Conservation (phyloP, 2,113 vertebrate species). For the Ictalurus punctatus region DNA sequence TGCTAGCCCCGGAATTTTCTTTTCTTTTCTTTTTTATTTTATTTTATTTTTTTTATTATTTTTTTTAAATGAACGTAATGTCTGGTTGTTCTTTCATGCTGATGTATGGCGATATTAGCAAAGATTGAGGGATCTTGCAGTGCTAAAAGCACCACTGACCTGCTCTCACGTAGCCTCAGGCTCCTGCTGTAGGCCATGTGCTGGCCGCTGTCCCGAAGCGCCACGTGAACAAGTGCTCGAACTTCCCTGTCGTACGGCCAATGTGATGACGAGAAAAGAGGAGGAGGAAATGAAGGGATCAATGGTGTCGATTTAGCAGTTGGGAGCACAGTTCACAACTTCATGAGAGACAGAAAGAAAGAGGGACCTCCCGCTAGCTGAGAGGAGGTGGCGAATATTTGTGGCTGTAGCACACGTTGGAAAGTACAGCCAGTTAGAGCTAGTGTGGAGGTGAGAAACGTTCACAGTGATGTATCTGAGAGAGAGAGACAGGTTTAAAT, state of each 20-base stretch:
- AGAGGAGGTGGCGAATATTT: constrained; percentile 24
- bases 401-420: background rate
- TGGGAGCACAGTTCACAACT: constrained; percentile 23
- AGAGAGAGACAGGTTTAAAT: constrained; percentile 1
- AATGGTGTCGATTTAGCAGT: constrained; percentile 40
- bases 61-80: background rate
- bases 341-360: constrained; percentile 16
- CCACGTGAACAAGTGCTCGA: background rate
- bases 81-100: background rate
- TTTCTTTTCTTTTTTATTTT: background rate
- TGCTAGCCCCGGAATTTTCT: background rate
- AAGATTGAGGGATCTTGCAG: background rate
- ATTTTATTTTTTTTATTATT: no score
- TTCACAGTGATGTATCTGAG: background rate
- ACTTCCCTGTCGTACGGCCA: background rate
- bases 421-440: background rate
- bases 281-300: constrained; percentile 35
- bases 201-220: constrained; percentile 42
- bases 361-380: constrained; percentile 1
- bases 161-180: constrained; percentile 54
- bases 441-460: constrained; percentile 7
- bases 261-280: background rate
- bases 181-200: constrained; percentile 45
- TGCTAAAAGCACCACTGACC: background rate
- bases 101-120: background rate